These are phyloP conservation scores for Charanyca ferruginea DNA, from an alignment of 2,888 invertebrate species.

Conservation along the genomic window DNA sequence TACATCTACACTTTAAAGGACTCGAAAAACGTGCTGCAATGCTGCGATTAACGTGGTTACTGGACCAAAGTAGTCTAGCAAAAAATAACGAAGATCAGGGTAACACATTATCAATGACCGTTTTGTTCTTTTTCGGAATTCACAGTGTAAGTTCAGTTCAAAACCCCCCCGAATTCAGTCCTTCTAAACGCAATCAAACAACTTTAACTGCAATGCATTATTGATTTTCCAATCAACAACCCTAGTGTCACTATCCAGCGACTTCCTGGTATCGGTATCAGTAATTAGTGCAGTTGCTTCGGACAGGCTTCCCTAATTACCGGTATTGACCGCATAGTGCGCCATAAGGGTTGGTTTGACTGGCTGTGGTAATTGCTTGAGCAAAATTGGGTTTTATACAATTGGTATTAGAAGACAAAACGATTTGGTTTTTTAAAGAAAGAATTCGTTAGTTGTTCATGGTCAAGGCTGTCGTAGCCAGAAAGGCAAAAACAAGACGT, in stretches of 20 bases:
- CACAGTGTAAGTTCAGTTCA: too few relatives aligned
- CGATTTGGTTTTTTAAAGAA: background rate
- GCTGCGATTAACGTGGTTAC: too few relatives aligned
- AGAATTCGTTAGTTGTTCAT: background rate
- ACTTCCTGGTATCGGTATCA: conserved; percentile 42
- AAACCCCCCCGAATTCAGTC: background rate
- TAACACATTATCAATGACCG: too few relatives aligned
- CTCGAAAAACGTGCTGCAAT: too few relatives aligned
- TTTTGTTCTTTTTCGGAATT: too few relatives aligned
- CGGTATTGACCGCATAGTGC: conserved; percentile 47
- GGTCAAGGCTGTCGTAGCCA: conserved; percentile 18
- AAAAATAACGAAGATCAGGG: too few relatives aligned
- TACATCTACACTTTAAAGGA: too few relatives aligned
- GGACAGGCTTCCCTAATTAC: conserved; percentile 65
- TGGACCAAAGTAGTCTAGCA: too few relatives aligned
- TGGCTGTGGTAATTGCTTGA: background rate
- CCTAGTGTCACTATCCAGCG: conserved; percentile 20
- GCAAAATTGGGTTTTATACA: background rate
- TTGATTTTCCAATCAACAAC: conserved; percentile 42
- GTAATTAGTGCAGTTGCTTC: conserved; percentile 44
- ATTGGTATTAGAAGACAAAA: background rate
- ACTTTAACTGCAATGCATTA: conserved; percentile 20
- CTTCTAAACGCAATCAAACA: background rate
- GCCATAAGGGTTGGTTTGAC: conserved; percentile 17
- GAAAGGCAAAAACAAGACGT: conserved; percentile 27